Conservation (phyloP, 2,888 invertebrate species). For the Drosophila fungiperda region DNA sequence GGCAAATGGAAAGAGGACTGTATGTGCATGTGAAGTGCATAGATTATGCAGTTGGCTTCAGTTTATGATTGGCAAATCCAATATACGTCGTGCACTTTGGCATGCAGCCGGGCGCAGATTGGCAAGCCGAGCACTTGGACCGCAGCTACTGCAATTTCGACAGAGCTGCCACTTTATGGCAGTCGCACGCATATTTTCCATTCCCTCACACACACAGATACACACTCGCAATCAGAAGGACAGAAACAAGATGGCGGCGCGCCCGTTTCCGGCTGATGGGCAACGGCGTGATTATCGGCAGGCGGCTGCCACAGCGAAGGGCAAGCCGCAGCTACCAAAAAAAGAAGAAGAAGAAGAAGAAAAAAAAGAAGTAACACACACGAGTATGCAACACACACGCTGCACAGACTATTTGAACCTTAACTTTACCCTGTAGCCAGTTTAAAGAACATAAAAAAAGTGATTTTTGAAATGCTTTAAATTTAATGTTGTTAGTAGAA, state of each 20-base stretch:
- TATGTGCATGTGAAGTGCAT: slow-evolving; percentile 70
- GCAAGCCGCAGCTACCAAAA: slow-evolving; percentile 67
- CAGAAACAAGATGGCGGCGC: slow-evolving; percentile 76
- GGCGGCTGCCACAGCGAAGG: slow-evolving; percentile 58
- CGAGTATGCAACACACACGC: neutral
- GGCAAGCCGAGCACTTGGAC: slow-evolving; percentile 61
- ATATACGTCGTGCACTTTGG: slow-evolving; percentile 78
- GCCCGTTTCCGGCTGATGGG: slow-evolving; percentile 78
- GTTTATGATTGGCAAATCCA: slow-evolving; percentile 80
- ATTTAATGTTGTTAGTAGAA: neutral
- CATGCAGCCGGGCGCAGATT: slow-evolving; percentile 72
- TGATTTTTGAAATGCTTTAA: neutral
- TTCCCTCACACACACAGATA: slow-evolving; percentile 22
- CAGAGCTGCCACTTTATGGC: slow-evolving; percentile 76
- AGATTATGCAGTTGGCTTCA: slow-evolving; percentile 80
- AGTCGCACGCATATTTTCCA: slow-evolving; percentile 76
- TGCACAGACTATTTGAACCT: neutral
- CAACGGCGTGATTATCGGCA: slow-evolving; percentile 78
- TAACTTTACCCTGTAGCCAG: neutral
- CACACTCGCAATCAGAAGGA: slow-evolving; percentile 21
- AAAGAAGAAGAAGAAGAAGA: slow-evolving; percentile 13
- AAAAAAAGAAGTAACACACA: slow-evolving; percentile 17
- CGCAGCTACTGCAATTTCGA: slow-evolving; percentile 61
- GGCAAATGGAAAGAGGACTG: slow-evolving; percentile 18
- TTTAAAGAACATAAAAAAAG: neutral